These are phyloP conservation scores for Upupa epops DNA, from an alignment of 2,113 vertebrate species.

Conservation along the genomic window DNA sequence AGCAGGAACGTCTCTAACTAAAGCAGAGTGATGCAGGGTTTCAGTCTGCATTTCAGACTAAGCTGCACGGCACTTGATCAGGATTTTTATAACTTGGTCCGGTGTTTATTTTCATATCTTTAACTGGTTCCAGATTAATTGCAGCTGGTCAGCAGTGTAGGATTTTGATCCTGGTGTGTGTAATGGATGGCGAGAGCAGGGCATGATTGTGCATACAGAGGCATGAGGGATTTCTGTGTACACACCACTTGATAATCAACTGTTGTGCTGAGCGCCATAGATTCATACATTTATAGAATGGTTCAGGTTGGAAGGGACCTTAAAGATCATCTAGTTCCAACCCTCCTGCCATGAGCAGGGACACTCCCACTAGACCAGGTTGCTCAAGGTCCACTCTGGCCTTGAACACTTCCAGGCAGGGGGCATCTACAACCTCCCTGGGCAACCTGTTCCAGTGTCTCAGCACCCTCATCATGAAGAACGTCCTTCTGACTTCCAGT, in stretches of 20 bases:
- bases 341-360: no score
- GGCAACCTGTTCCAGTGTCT: no score
- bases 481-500: no score
- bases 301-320: no score
- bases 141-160: conserved; percentile 21
- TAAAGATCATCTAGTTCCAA: no score
- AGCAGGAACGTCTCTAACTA: no score
- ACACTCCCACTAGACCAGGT: no score
- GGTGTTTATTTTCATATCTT: not conserved
- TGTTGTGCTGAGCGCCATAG: not conserved
- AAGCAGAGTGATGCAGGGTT: not conserved
- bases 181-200: not conserved
- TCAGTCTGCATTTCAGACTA: not conserved
- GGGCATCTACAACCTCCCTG: no score
- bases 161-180: not conserved
- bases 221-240: not conserved
- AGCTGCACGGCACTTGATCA: not conserved
- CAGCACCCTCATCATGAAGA: no score
- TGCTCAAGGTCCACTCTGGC: no score
- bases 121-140: conserved; percentile 40
- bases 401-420: no score
- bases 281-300: no score
- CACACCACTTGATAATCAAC: not conserved
- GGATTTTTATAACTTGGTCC: conserved; percentile 18
- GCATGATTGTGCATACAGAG: not conserved